phyloP scores from a whole-genome alignment of 1,140 invertebrate genomes.

The Temnothorax nylanderi region DNA sequence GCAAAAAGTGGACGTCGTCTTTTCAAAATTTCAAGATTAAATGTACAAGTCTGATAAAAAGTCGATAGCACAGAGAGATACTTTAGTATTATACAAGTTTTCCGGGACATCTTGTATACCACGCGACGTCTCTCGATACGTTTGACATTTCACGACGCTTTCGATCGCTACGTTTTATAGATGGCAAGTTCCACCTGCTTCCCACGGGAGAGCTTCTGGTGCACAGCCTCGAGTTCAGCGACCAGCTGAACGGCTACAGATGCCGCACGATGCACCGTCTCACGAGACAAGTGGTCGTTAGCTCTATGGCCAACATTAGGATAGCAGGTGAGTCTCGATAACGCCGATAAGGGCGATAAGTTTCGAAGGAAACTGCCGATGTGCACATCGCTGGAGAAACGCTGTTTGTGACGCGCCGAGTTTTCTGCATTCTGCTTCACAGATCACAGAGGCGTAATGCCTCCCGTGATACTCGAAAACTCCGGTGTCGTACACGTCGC shows the following conservation, averaged over 20 bases:
- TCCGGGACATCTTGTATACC: neutral
- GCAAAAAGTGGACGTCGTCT: neutral
- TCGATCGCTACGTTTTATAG: conserved; percentile 83
- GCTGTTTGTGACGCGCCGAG: conserved; percentile 31
- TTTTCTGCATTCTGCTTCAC: conserved; percentile 74
- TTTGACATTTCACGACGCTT: conserved; percentile 47
- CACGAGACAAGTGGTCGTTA: conserved; percentile 91
- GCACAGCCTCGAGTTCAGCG: conserved; percentile 91
- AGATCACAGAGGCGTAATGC: conserved; percentile 89
- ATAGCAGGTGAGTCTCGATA: conserved; percentile 88
- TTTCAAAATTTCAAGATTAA: neutral
- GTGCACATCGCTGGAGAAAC: neutral
- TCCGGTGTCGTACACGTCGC: conserved; percentile 89
- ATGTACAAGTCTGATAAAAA: neutral
- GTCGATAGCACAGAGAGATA: neutral
- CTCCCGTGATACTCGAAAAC: conserved; percentile 90
- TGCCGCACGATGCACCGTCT: conserved; percentile 93
- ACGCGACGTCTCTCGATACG: conserved; percentile 13
- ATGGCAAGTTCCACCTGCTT: conserved; percentile 92
- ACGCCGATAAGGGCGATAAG: conserved; percentile 44
- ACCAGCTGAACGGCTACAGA: conserved; percentile 91
- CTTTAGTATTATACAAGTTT: conserved; percentile 22
- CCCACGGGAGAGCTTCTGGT: conserved; percentile 93
- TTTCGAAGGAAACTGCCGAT: conserved; percentile 30
- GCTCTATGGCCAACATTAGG: conserved; percentile 90